These are phyloP conservation scores for Eumacrocentrus americanus DNA, from an alignment of 2,888 invertebrate genomes.

Conservation along the genomic window DNA sequence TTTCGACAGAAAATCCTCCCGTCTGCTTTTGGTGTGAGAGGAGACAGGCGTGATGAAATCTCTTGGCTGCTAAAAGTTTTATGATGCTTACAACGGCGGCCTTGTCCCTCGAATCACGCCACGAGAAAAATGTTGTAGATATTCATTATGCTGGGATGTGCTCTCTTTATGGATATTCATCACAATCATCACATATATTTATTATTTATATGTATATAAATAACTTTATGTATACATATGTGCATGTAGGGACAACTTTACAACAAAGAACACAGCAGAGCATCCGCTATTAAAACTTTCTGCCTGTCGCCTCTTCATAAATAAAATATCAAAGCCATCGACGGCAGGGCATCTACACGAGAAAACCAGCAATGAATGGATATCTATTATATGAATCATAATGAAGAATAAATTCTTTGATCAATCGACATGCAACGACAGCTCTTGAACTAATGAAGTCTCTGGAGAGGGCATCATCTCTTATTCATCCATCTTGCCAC, in stretches of 20 bases:
- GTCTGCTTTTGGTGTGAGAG: background rate
- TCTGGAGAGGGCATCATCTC: background rate
- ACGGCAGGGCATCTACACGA: background rate
- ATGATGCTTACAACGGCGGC: slow-evolving; percentile 7
- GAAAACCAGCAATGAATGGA: background rate
- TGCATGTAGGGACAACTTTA: background rate
- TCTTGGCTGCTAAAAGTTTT: slow-evolving; percentile 18
- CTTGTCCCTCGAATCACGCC: slow-evolving; percentile 5
- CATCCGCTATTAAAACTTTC: slow-evolving; percentile 21
- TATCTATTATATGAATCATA: slow-evolving; percentile 6
- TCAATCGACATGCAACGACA: slow-evolving; percentile 10
- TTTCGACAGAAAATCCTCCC: background rate
- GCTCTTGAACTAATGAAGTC: slow-evolving; percentile 18
- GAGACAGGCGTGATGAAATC: slow-evolving; percentile 8
- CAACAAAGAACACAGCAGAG: slow-evolving; percentile 13
- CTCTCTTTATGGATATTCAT: background rate
- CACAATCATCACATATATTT: background rate
- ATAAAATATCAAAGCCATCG: slow-evolving; percentile 16
- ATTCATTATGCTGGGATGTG: background rate
- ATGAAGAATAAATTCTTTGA: slow-evolving; percentile 7
- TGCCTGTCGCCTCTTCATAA: background rate
- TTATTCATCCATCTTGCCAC: background rate
- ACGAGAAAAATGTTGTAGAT: background rate
- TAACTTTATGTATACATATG: slow-evolving; percentile 7
- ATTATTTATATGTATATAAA: too few species aligned